phyloP scores from a whole-genome alignment of 2,888 invertebrate species.

The Trachelus iudaicus region DNA sequence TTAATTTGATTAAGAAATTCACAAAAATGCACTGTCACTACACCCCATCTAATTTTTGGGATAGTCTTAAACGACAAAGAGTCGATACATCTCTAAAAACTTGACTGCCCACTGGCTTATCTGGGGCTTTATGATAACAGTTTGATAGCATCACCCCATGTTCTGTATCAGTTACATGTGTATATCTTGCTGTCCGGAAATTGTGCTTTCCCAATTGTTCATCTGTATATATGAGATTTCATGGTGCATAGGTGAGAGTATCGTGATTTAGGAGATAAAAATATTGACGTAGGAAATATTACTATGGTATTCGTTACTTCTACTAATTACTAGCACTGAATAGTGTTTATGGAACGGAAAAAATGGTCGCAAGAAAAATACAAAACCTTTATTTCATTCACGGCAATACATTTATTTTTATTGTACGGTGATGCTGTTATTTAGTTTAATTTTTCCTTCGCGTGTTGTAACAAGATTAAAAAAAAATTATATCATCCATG shows the following conservation, averaged over 20 bases:
- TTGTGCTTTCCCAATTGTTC: background rate
- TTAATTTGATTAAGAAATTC: background rate
- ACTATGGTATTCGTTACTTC: background rate
- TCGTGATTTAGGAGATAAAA: background rate
- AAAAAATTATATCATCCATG: background rate
- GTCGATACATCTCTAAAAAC: constrained; percentile 22
- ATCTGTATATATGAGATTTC: background rate
- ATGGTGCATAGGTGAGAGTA: background rate
- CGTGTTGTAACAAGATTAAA: background rate
- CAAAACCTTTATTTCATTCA: constrained; percentile 29
- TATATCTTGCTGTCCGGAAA: constrained; percentile 1
- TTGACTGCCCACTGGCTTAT: constrained; percentile 37
- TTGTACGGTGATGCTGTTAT: constrained; percentile 14
- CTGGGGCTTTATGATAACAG: constrained; percentile 35
- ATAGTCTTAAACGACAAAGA: background rate
- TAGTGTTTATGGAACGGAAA: background rate
- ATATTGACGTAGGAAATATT: background rate
- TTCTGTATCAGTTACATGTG: constrained; percentile 25
- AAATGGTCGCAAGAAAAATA: constrained; percentile 8
- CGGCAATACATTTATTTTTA: constrained; percentile 32
- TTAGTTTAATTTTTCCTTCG: background rate
- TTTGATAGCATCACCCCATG: constrained; percentile 28
- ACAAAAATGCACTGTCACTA: background rate
- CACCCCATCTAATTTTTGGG: background rate
- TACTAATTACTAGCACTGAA: background rate